Evolutionary conservation across 2,797 vertebrate species (phyloP), one percentile per base, ranked within the genome.

Genomic region (Cichlasoma orientale): DNA sequence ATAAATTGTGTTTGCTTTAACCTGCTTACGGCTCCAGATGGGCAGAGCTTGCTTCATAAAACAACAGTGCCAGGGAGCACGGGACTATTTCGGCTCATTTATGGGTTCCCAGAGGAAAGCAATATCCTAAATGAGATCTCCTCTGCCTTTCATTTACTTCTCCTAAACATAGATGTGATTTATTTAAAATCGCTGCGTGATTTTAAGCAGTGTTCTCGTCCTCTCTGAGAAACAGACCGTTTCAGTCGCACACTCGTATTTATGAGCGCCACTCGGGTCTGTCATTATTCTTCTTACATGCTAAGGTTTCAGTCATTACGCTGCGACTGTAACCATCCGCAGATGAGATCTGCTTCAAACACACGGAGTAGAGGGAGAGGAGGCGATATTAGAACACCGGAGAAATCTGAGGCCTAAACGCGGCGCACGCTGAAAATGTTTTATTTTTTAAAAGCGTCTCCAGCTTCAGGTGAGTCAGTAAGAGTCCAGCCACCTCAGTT

Each of bases 1-100:
- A 89, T 90, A 80, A 88, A 85, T 87, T 83, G 63, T 41, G 82
- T 86, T 92, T 86, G 80, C 80, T 89, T 89, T 82, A 90, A 89
- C 74, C 85, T 81, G 83, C 81, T 79, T 56, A 31, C 71, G 80
- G 76, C 75, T 72, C 84, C 89, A 89, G 85, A 86, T 86, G 89
- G 83, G 82, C 71, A 76, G 31, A 71, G 79, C 86, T 82, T 74
- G 82, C 75, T 82, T 83, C 83, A 75, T 82, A 80, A 91, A 90
- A 85, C 74, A 82, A 76, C 79, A 76, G 74, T 41, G 77, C 78
- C 86, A 86, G 59, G 47, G 71, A 82, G 52, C 56, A 8, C 7
- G 36, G 36, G 73, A 78, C 82, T 70, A 72, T 70, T 90, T 86
- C 41, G 33, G 58, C 76, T 83, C 68, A 75, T 84, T 88, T 86